phyloP scores from a whole-genome alignment of 2,113 vertebrate genomes.

The Jacana jacana region DNA sequence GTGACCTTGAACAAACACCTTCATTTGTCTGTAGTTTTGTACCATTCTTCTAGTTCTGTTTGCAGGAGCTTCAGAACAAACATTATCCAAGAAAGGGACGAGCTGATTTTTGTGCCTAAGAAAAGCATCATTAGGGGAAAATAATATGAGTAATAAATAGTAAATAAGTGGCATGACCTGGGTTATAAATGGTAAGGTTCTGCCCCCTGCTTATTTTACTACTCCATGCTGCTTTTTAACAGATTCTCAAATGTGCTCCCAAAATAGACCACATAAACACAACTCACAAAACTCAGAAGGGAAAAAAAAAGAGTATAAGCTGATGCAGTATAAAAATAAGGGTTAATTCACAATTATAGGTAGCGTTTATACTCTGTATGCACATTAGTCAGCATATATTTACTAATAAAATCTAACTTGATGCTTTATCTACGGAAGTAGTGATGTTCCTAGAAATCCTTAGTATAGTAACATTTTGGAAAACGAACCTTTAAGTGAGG shows the following conservation, averaged over 20 bases:
- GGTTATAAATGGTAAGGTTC: conserved; percentile 26
- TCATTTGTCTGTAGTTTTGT: background rate
- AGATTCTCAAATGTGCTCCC: background rate
- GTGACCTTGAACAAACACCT: background rate
- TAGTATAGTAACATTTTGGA: background rate
- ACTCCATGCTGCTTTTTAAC: background rate
- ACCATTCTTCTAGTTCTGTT: background rate
- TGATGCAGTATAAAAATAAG: background rate
- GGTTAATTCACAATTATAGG: background rate
- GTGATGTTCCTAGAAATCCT: conserved; percentile 16
- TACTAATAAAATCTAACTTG: background rate
- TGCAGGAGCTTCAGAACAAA: background rate
- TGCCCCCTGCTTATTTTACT: background rate
- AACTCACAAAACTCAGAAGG: background rate
- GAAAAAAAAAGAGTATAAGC: background rate
- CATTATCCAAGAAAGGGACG: background rate
- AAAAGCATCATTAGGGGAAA: background rate
- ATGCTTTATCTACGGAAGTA: background rate
- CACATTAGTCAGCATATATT: background rate
- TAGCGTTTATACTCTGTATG: background rate
- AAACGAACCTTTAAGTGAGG: background rate
- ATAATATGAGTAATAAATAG: background rate
- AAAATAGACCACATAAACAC: background rate
- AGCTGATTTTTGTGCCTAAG: background rate
- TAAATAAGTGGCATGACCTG: background rate